Evolutionary conservation across 2,888 invertebrate species (phyloP).

Genomic region (Microchrysa polita): DNA sequence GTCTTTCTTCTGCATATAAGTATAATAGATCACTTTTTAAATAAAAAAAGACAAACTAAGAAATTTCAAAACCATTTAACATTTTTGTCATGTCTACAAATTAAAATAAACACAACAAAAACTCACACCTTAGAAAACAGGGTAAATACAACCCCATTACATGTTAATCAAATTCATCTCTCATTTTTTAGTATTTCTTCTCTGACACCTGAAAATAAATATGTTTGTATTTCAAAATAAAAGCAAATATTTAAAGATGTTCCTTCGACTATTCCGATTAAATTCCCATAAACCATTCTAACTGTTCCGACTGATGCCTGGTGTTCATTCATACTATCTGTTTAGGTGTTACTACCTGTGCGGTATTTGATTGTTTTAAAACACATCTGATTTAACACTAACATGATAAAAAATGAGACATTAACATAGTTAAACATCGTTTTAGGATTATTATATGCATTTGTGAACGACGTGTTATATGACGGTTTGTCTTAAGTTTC

Average conservation of each 20-base stretch:
- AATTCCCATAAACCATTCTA: constrained; percentile 10
- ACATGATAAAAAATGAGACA: not conserved
- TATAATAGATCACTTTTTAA: too few relatives aligned
- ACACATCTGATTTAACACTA: constrained; percentile 24
- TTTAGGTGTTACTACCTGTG: constrained; percentile 43
- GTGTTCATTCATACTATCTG: constrained; percentile 18
- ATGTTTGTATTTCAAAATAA: not conserved
- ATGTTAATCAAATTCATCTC: constrained; percentile 8
- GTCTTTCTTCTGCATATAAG: too few relatives aligned
- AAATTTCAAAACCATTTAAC: too few relatives aligned
- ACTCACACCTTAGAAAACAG: not conserved
- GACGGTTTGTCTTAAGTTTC: not conserved
- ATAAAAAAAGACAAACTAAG: too few relatives aligned
- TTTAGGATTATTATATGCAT: not conserved
- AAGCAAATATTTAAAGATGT: not conserved
- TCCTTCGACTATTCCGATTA: not conserved
- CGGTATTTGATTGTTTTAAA: constrained; percentile 40
- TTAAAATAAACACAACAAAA: too few relatives aligned
- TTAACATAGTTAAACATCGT: constrained; percentile 34
- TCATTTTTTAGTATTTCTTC: too few relatives aligned
- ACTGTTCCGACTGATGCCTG: constrained; percentile 10
- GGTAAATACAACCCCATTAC: constrained; percentile 36
- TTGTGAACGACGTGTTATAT: constrained; percentile 3
- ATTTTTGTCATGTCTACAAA: too few relatives aligned
- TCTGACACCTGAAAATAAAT: not conserved